Evolutionary conservation across 2,797 vertebrate species (phyloP), one percentile per base, ranked within the genome.

Genomic region (Coluber constrictor): DNA sequence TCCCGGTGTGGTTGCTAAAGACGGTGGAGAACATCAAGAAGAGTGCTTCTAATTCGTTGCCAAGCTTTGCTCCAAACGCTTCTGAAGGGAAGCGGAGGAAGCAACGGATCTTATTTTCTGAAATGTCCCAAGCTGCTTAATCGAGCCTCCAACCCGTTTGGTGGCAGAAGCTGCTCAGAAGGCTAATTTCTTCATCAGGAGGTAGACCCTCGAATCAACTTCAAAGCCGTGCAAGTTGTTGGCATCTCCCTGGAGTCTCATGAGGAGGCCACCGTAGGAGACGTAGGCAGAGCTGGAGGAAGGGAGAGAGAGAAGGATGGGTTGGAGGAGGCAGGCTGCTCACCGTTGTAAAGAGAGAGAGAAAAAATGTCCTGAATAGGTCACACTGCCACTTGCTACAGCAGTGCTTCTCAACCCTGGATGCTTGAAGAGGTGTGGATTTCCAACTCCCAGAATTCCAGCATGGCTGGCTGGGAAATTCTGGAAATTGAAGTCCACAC

Each of bases 201-300:
- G 98, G 94, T 99, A 99, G 60, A 99, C 99, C 5, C 99, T 98
- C 88, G 99, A 99, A 94, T 99, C 99, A 95, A 99, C 99, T 96
- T 99, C 99, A 94, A 99, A 99, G 54, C 99, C 99, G 0, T 99
- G 99, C 91, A 99, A 96, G 92, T 99, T 99, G 97, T 99, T 99
- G 59, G 99, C 99, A 0, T 99, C 99, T 86, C 99, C 99, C 96
- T 99, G 99, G 51, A 99, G 98, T 92, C 99, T 98, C 99, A 99
- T 99, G 61, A 99, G 98, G 88, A 99, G 98, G 7, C 99, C 99
- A 2, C 99, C 99, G 0, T 99, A 99, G 61, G 99, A 99, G 90
- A 99, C 98, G 0, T 99, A 99, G 47, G 99, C 99, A 93, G 99
- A 99, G 90, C 99, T 99, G 97, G 83, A 94, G 95, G 0, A 47